Percentiles rank a stretch among this genome's conserved stretches.
These are phyloP conservation scores for Odontocolon sp. DNA, from an alignment of 2,888 invertebrate genomes.

Conservation along the genomic window DNA sequence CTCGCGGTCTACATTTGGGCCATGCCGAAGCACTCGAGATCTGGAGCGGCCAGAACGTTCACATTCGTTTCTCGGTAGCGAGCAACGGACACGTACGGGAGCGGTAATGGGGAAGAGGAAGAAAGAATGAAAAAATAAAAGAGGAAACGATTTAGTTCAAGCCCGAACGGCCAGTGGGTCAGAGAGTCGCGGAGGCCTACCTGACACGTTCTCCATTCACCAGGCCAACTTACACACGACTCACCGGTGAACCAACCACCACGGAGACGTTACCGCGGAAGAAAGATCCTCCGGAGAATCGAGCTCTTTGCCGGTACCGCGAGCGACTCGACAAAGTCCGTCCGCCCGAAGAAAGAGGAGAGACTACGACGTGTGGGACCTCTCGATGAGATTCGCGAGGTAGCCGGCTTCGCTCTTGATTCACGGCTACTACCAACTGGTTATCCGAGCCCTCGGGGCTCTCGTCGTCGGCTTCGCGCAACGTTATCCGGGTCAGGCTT, in stretches of 20 bases:
- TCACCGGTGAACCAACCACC: slow-evolving; percentile 6
- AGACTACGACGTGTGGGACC: background rate
- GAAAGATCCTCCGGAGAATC: too few species aligned
- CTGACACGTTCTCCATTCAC: slow-evolving; percentile 60
- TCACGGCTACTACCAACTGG: slow-evolving; percentile 29
- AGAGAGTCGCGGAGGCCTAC: slow-evolving; percentile 56
- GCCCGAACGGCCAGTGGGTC: slow-evolving; percentile 64
- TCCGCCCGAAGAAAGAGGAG: background rate
- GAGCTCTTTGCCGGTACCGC: too few species aligned
- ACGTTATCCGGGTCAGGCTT: slow-evolving; percentile 56
- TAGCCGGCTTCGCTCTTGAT: slow-evolving; percentile 7
- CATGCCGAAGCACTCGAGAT: slow-evolving; percentile 45
- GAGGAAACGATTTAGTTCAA: slow-evolving; percentile 61
- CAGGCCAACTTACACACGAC: slow-evolving; percentile 47
- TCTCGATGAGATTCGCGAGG: slow-evolving; percentile 25
- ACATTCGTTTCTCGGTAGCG: slow-evolving; percentile 12
- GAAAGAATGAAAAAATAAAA: slow-evolving; percentile 19
- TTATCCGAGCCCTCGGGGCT: slow-evolving; percentile 43
- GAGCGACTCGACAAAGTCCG: too few species aligned
- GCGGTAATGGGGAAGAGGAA: slow-evolving; percentile 29
- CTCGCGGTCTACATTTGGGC: slow-evolving; percentile 52
- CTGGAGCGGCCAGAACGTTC: slow-evolving; percentile 37
- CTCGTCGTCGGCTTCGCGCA: slow-evolving; percentile 18
- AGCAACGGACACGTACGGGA: slow-evolving; percentile 22
- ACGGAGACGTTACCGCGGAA: too few species aligned